Evolutionary conservation across 2,113 vertebrate species (phyloP).

Genomic region (Grammomys dolichurus): DNA sequence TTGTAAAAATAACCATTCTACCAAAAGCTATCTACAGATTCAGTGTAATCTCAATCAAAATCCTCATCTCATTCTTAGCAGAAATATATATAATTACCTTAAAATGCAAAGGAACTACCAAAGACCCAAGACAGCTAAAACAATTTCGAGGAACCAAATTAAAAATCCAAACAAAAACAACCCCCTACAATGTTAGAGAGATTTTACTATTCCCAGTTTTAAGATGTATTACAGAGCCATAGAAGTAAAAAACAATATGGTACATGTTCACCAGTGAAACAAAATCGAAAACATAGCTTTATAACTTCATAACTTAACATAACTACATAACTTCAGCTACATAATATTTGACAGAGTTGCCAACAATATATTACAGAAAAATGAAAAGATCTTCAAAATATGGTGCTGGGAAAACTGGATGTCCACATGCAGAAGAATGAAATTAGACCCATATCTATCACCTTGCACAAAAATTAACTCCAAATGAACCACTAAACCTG

Average conservation of each 20-base stretch:
- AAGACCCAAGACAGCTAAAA: not conserved
- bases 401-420: not conserved
- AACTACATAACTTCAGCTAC: not conserved
- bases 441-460: not conserved
- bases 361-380: not conserved
- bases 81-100: not conserved
- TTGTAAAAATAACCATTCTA: not conserved
- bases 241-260: not conserved
- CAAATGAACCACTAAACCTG: not conserved
- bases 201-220: not conserved
- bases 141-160: not conserved
- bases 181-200: not conserved
- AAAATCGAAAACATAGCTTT: not conserved
- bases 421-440: not conserved
- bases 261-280: not conserved
- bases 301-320: no score
- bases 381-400: not conserved
- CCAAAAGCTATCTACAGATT: not conserved
- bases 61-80: not conserved
- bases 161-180: not conserved
- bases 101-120: not conserved
- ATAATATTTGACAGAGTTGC: not conserved
- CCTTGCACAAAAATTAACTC: not conserved
- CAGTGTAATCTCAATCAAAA: not conserved
- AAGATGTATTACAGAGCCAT: not conserved